Conservation (phyloP, 2,113 vertebrate genomes). For the Aspidoscelis tigris region DNA sequence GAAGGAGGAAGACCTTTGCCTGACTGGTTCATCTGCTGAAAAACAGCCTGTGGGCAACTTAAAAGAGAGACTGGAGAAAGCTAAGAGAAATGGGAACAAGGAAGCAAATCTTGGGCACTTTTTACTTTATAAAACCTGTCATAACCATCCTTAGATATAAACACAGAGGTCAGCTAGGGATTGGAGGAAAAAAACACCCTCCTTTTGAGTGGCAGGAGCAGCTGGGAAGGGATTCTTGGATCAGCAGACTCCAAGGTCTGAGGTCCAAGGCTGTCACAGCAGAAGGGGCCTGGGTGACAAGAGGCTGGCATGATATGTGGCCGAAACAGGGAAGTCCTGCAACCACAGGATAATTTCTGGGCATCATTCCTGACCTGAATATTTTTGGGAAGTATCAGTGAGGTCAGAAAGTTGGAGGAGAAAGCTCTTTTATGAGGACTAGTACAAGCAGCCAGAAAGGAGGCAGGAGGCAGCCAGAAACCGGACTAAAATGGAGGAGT, state of each 20-base stretch:
- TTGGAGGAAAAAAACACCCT: neutral
- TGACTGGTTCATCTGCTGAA: neutral
- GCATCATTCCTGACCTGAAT: neutral
- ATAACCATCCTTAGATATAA: neutral
- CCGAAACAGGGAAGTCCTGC: neutral
- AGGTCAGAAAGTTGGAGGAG: neutral
- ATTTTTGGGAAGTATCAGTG: neutral
- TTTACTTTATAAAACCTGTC: neutral
- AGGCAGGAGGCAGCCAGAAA: neutral
- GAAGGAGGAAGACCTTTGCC: conserved; percentile 1
- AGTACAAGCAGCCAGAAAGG: neutral
- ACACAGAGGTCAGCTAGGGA: neutral
- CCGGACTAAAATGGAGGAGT: neutral
- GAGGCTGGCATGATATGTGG: neutral
- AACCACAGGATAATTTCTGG: too few relatives aligned
- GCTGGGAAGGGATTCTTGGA: neutral
- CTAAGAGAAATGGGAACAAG: neutral
- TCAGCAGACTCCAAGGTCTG: neutral
- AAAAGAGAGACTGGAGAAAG: neutral
- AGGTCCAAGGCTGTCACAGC: neutral
- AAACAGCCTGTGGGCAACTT: neutral
- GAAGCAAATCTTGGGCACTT: neutral
- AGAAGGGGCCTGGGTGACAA: neutral
- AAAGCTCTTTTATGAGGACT: neutral
- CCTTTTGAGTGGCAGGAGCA: neutral